Conservation (phyloP, 1,140 invertebrate species). For the Cherax quadricarinatus region DNA sequence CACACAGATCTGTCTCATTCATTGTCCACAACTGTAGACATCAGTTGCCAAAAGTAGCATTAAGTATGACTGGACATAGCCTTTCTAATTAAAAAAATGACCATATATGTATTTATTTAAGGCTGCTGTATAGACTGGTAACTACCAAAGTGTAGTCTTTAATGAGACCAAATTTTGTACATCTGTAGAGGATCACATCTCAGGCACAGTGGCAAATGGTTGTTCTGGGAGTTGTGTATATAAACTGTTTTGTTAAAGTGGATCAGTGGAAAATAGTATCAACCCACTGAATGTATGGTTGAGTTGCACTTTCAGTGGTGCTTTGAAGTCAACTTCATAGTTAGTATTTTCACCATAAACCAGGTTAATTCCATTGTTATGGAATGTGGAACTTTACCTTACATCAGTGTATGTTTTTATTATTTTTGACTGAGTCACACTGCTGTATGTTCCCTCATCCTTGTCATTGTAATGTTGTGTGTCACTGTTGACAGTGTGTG, state of each 20-base stretch:
- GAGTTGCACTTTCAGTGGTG: constrained; percentile 59
- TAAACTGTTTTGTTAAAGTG: constrained; percentile 57
- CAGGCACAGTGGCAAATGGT: constrained; percentile 47
- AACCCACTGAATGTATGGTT: constrained; percentile 54
- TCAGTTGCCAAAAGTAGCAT: not conserved
- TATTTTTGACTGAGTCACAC: constrained; percentile 48
- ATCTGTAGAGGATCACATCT: constrained; percentile 14
- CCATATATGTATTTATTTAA: not conserved
- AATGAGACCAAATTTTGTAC: not conserved
- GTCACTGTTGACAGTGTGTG: constrained; percentile 57
- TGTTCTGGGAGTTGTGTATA: constrained; percentile 56
- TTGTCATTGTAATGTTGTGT: constrained; percentile 61
- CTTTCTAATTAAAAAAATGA: not conserved
- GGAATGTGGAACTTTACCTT: constrained; percentile 45
- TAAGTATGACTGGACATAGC: not conserved
- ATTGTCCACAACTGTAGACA: not conserved
- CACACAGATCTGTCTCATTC: no score
- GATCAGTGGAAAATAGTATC: constrained; percentile 62
- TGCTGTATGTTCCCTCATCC: constrained; percentile 42
- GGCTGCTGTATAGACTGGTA: not conserved
- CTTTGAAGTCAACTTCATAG: constrained; percentile 58
- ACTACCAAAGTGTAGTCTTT: not conserved
- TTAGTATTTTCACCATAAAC: constrained; percentile 38
- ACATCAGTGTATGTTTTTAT: constrained; percentile 41
- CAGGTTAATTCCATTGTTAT: constrained; percentile 35